Evolutionary conservation across 2,113 vertebrate species (phyloP).

Genomic region (Hemibagrus wyckioides): DNA sequence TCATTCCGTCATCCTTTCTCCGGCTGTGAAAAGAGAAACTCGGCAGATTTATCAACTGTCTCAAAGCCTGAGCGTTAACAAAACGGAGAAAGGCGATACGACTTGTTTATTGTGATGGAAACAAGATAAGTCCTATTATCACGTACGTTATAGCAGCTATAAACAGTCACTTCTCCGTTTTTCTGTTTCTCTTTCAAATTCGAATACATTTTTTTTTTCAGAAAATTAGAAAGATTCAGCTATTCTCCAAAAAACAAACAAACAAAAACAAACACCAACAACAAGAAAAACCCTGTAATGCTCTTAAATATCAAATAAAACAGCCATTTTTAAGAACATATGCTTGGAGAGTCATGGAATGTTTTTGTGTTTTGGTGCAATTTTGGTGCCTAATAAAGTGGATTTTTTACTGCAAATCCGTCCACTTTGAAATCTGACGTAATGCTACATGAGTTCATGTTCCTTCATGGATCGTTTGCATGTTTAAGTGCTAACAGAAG

Average conservation of each 20-base stretch:
- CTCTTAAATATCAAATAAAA: no score
- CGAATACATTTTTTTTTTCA: no score
- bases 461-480: constrained; percentile 55
- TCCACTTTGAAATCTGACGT: constrained; percentile 46
- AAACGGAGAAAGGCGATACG: not conserved
- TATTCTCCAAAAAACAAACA: not conserved
- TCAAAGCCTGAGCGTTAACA: not conserved
- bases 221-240: not conserved
- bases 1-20: not conserved
- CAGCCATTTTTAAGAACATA: not conserved
- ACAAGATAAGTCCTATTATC: not conserved
- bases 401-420: constrained; percentile 33
- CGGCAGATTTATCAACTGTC: not conserved
- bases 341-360: not conserved
- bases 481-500: constrained; percentile 56
- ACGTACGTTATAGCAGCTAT: not conserved
- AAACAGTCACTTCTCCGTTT: not conserved
- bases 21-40: not conserved
- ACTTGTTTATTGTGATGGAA: not conserved
- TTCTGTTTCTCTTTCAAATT: not conserved
- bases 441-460: constrained; percentile 37
- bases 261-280: not conserved
- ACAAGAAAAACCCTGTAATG: no score
- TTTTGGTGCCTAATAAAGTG: constrained; percentile 43
- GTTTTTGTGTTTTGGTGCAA: no score